phyloP scores from a whole-genome alignment of 2,888 invertebrate species.

The Hoplodrina ambigua region DNA sequence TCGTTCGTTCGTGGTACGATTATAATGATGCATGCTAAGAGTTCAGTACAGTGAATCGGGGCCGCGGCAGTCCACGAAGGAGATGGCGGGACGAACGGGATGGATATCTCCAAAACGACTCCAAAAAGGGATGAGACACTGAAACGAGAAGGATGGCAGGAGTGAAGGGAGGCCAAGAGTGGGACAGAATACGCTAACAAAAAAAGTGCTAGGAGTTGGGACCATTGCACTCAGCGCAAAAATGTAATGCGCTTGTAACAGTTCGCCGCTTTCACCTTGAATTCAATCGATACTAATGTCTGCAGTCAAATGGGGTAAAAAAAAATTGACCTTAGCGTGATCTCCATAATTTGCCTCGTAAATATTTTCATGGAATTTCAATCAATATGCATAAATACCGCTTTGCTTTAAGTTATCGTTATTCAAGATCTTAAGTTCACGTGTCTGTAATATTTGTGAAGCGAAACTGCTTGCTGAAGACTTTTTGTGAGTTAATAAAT shows the following conservation, averaged over 20 bases:
- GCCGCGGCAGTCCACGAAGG: no score
- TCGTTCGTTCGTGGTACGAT: no score
- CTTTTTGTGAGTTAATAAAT: slow-evolving; percentile 8
- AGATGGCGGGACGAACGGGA: no score
- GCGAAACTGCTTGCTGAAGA: slow-evolving; percentile 22
- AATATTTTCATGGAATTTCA: slow-evolving; percentile 24
- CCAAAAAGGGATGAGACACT: no score
- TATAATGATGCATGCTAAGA: no score
- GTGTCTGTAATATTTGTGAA: slow-evolving; percentile 29
- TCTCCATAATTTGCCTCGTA: slow-evolving; percentile 36
- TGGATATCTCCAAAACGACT: no score
- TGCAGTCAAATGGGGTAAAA: slow-evolving; percentile 39
- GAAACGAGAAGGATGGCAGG: no score
- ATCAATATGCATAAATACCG: slow-evolving; percentile 19
- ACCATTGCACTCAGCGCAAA: not conserved
- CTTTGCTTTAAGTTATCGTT: slow-evolving; percentile 9
- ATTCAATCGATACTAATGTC: slow-evolving; percentile 44
- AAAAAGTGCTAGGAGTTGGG: no score
- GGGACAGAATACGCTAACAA: no score
- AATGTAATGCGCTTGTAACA: slow-evolving; percentile 12
- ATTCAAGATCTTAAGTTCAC: slow-evolving; percentile 21
- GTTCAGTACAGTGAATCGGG: no score
- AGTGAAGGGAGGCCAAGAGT: no score
- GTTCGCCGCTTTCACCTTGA: slow-evolving; percentile 35
- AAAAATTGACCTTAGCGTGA: slow-evolving; percentile 49